These are phyloP conservation scores for Polydesmus complanatus DNA, from an alignment of 2,888 invertebrate genomes.

Conservation along the genomic window DNA sequence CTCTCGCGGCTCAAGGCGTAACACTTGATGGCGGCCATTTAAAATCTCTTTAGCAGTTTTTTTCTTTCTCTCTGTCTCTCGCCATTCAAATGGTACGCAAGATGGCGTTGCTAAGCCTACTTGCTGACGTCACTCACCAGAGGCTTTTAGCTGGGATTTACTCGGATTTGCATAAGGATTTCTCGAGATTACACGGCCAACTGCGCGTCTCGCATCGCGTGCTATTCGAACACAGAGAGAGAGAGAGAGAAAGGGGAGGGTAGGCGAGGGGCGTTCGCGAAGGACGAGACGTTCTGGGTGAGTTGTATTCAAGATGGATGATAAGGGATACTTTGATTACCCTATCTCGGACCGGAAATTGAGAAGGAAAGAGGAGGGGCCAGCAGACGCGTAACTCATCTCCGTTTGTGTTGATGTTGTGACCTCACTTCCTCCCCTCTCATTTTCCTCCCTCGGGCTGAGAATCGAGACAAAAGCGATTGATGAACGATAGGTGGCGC, in stretches of 20 bases:
- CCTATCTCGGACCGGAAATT: not conserved
- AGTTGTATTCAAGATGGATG: not conserved
- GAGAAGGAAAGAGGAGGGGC: not conserved
- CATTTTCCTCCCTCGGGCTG: too few relatives aligned
- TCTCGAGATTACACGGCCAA: not conserved
- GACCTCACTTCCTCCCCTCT: too few relatives aligned
- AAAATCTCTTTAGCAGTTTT: not conserved
- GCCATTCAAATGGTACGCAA: not conserved
- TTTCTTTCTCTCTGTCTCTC: not conserved
- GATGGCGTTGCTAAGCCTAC: not conserved
- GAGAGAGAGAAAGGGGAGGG: not conserved
- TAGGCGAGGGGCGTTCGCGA: too few relatives aligned
- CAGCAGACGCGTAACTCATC: too few relatives aligned
- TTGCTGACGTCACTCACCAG: not conserved
- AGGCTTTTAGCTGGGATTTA: not conserved
- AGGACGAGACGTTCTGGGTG: too few relatives aligned
- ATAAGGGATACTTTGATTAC: not conserved
- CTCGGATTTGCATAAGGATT: not conserved
- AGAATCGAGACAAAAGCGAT: too few relatives aligned
- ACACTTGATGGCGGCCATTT: too few relatives aligned
- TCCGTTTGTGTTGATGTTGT: too few relatives aligned
- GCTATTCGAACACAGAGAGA: not conserved
- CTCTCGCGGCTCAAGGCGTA: too few relatives aligned
- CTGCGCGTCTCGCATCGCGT: not conserved
- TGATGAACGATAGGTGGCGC: too few relatives aligned